Base-by-base conservation (phyloP, 2,888 invertebrate species). In the Theretra japonica region DNA sequence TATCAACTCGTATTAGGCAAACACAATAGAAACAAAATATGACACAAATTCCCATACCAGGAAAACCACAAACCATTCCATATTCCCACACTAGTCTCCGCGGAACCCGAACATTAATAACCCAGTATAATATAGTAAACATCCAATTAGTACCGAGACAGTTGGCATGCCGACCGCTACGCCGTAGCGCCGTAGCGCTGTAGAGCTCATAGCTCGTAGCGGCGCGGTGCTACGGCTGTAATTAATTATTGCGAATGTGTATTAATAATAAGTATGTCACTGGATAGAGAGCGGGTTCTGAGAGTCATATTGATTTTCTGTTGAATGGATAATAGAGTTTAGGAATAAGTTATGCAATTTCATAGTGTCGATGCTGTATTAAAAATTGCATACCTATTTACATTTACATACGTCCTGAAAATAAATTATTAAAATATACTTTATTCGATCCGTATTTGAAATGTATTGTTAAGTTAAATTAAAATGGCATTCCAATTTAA, bases 161-260 rank as follows among this genome's bases (percentile, higher is more conserved):
- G 70, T 68, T 68, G 71, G 69, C 53, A 71, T 70, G 70, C 72
- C 56, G 62, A 70, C 73, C 62, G 75, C 76, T 77, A 75, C 76
- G 75, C 69, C 77, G 78, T 78, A 78, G 76, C 75, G 58, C 59
- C 77, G 78, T 78, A 78, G 76, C 75, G 56, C 57, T 74, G 75
- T 75, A 77, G 74, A 53, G 41, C 71, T 30, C 30, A 33, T 68
- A 62, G 50, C 53, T 53, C 73, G 73, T 71, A 74, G 73, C 28
- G 59, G 59, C 73, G 73, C 28, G 59, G 59, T 23, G 41, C 62
- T 65, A 65, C 62, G 62, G 23, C 6, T 58, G 17, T 65, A 65
- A 65, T 65, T 41, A 65, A 65, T 65, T 65, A n/a, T 23, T 15
- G n/a, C 8, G 8, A 15, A 21, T 8, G 15, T 23, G 6, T 60